These are phyloP conservation scores for Onychomys leucogaster DNA, from an alignment of 2,797 vertebrate species.

Conservation along the genomic window DNA sequence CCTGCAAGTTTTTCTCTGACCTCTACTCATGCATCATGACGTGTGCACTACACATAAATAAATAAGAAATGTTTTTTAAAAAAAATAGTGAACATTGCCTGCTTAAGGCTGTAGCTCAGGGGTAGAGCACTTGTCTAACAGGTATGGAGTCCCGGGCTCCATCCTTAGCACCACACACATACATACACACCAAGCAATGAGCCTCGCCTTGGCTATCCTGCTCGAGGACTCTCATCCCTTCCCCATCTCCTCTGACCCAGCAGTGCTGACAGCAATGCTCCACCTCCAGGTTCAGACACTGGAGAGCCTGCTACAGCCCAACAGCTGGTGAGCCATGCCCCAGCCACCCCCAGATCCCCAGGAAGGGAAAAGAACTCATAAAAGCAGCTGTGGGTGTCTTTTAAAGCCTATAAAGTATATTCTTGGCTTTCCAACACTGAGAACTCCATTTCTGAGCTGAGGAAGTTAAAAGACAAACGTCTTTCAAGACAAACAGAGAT, in stretches of 20 bases:
- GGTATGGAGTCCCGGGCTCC: background rate
- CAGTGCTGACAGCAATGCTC: background rate
- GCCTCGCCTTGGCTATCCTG: background rate
- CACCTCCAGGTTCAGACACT: background rate
- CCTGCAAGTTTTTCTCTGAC: background rate
- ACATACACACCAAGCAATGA: background rate
- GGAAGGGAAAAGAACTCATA: background rate
- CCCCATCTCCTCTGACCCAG: background rate
- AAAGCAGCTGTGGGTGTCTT: background rate
- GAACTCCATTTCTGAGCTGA: constrained; percentile 39
- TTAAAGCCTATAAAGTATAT: background rate
- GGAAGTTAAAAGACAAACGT: constrained; percentile 15
- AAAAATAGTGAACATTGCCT: background rate
- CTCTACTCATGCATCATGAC: background rate
- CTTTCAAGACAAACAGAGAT: constrained; percentile 53
- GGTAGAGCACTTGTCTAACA: background rate
- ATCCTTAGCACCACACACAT: too few species aligned
- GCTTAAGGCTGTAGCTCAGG: background rate
- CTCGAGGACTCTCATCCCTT: background rate
- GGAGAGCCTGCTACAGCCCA: background rate
- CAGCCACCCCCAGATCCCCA: background rate
- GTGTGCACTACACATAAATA: background rate
- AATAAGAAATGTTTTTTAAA: background rate
- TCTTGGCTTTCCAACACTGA: background rate
- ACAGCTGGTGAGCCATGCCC: background rate